Percentiles rank a stretch among this genome's conserved stretches.
These are phyloP conservation scores for Cherax destructor DNA, from an alignment of 1,140 invertebrate genomes.

Conservation along the genomic window DNA sequence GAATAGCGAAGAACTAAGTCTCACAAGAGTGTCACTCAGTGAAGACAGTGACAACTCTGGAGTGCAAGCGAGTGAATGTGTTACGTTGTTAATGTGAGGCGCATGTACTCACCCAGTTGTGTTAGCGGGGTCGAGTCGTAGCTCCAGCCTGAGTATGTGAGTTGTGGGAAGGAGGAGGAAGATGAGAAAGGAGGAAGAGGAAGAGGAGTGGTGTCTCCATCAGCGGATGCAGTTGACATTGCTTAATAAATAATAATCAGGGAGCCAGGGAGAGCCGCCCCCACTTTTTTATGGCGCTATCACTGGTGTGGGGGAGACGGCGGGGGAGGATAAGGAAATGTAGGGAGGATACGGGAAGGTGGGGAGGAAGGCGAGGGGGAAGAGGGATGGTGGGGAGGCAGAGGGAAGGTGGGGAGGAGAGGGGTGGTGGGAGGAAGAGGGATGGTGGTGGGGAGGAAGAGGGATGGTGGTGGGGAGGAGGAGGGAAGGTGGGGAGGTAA, in stretches of 20 bases:
- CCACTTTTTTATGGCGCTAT: conserved; percentile 47
- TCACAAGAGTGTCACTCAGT: no score
- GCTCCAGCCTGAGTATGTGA: no score
- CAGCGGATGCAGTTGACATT: conserved; percentile 33
- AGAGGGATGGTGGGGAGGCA: no score
- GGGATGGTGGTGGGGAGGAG: no score
- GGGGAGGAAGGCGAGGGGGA: background rate
- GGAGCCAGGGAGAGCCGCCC: conserved; percentile 25
- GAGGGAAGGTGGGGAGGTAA: no score
- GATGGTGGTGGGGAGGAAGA: background rate
- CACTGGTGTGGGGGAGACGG: conserved; percentile 21
- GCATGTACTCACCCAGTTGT: background rate
- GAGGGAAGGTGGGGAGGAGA: no score
- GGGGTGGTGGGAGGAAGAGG: background rate
- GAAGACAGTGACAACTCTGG: no score
- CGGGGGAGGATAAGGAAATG: no score
- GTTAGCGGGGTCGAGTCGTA: no score
- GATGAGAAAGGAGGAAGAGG: no score
- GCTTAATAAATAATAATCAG: conserved; percentile 61
- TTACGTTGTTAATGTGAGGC: background rate
- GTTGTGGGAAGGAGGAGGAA: no score
- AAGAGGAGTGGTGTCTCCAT: background rate
- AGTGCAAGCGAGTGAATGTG: background rate
- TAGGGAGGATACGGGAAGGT: background rate
- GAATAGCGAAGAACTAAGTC: no score